Evolutionary conservation across 2,113 vertebrate genomes (phyloP).

Genomic region (Chloebia gouldiae): DNA sequence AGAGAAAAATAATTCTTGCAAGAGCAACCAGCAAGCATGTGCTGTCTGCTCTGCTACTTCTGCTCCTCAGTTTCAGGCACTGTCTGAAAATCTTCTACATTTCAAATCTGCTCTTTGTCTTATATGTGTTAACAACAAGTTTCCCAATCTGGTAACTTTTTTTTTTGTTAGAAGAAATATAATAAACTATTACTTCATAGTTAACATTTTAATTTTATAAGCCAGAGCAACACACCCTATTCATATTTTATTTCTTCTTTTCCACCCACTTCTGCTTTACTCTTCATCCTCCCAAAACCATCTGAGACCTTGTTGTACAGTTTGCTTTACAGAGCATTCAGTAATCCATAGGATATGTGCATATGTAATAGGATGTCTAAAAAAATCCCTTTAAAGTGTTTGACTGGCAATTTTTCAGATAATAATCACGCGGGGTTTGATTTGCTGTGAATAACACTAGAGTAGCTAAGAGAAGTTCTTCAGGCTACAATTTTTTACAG

Average conservation of each 20-base stretch:
- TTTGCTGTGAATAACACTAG: background rate
- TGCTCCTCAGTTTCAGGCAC: background rate
- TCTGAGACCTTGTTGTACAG: background rate
- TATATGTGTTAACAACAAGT: background rate
- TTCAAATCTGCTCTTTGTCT: background rate
- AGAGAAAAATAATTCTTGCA: background rate
- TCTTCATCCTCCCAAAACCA: slow-evolving; percentile 30
- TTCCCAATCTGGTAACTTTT: background rate
- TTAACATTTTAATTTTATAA: slow-evolving; percentile 37
- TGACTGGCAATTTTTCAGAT: slow-evolving; percentile 18
- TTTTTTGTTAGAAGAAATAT: background rate
- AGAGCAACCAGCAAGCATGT: background rate
- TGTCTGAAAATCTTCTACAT: background rate
- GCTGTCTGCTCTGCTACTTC: background rate
- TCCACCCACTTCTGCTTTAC: background rate
- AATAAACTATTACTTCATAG: background rate
- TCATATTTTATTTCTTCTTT: slow-evolving; percentile 26
- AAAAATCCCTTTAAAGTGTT: background rate
- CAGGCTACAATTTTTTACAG: background rate
- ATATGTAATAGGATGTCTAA: background rate
- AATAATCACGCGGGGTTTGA: background rate
- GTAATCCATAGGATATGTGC: background rate
- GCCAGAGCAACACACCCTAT: background rate
- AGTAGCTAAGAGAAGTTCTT: background rate
- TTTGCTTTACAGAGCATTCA: background rate